phyloP scores from a whole-genome alignment of 1,140 invertebrate genomes.

The Apocrypta bakeri region DNA sequence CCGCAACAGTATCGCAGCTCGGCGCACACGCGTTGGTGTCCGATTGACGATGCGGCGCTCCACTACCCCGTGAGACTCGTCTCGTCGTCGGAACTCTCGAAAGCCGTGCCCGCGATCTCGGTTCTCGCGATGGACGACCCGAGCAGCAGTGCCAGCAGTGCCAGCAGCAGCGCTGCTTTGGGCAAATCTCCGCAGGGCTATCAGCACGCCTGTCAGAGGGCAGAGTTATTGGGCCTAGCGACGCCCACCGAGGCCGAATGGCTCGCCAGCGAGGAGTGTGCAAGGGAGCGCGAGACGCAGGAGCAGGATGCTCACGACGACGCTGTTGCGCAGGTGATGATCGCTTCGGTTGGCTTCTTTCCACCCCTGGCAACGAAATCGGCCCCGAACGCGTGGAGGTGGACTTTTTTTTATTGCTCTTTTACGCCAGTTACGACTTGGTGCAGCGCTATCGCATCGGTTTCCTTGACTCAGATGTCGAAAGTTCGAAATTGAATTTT shows the following conservation, averaged over 20 bases:
- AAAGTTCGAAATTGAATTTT: no score
- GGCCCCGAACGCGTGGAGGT: no score
- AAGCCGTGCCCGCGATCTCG: neutral
- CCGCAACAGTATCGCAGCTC: neutral
- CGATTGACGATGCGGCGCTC: neutral
- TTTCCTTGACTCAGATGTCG: no score
- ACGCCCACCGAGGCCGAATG: constrained; percentile 81
- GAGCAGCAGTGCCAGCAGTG: neutral
- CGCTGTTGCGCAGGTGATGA: constrained; percentile 63
- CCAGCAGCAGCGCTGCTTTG: neutral
- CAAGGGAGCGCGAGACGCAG: constrained; percentile 52
- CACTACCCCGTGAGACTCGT: neutral
- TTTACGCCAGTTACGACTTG: no score
- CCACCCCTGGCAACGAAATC: no score
- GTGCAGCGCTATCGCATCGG: no score
- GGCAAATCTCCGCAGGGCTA: constrained; percentile 71
- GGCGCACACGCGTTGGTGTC: no score
- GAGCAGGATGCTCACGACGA: constrained; percentile 54
- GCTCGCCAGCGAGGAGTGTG: constrained; percentile 67
- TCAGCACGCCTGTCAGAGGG: constrained; percentile 82
- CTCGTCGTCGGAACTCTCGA: no score
- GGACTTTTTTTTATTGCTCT: no score
- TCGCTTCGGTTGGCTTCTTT: no score
- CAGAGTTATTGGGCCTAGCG: constrained; percentile 82
- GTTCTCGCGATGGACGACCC: neutral